Percentiles rank a stretch among this genome's conserved stretches.
phyloP scores from a whole-genome alignment of 2,888 invertebrate species.

The Caenorhabditis macrosperma region DNA sequence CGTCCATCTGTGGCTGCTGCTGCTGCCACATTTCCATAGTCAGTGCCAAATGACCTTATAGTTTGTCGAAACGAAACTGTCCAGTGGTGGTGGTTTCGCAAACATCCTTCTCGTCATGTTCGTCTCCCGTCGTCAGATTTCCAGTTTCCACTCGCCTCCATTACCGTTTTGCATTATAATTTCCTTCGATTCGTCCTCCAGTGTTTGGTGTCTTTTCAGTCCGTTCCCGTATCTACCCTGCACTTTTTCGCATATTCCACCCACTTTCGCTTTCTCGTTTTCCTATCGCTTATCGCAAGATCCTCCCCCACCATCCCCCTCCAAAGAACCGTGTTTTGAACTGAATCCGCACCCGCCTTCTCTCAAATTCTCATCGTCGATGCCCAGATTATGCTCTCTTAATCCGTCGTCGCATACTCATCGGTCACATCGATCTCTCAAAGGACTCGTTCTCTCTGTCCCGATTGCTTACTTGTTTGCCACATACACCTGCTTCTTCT shows the following conservation, averaged over 20 bases:
- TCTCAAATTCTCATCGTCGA: neutral
- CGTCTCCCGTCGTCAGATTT: neutral
- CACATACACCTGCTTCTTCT: neutral
- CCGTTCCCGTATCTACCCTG: neutral
- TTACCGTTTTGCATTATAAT: neutral
- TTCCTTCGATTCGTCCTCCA: neutral
- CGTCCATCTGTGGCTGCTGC: constrained; percentile 3
- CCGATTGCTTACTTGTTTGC: neutral
- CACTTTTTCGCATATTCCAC: neutral
- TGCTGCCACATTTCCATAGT: neutral
- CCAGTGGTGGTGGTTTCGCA: neutral
- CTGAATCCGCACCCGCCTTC: neutral
- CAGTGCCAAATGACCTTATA: constrained; percentile 9
- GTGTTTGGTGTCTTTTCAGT: neutral
- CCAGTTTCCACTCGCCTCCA: neutral
- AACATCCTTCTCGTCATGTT: neutral
- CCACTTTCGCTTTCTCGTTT: constrained; percentile 5
- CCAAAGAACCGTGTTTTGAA: neutral
- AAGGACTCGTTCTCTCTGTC: neutral
- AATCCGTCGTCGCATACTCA: neutral
- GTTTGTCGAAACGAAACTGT: neutral
- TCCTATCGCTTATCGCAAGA: constrained; percentile 3
- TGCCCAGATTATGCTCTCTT: constrained; percentile 7
- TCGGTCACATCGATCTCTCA: neutral
- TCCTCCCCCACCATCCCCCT: neutral